Evolutionary conservation across 2,888 invertebrate species (phyloP).

Genomic region (Drosophila nr. perissopoda): DNA sequence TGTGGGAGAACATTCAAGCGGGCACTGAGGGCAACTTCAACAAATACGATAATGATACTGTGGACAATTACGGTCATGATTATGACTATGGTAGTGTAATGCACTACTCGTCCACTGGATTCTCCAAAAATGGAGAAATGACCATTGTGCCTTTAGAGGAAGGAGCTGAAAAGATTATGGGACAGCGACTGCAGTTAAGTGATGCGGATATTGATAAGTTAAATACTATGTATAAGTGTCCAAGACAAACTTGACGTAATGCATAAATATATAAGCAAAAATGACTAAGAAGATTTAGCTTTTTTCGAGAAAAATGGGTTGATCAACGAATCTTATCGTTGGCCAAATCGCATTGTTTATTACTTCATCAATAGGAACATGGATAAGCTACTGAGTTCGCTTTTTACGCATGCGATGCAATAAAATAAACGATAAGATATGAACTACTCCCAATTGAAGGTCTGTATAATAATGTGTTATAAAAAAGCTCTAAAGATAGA

Average conservation of each 20-base stretch:
- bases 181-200: slow-evolving; percentile 74
- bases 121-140: slow-evolving; percentile 88
- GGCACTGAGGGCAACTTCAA: slow-evolving; percentile 89
- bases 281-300: background rate
- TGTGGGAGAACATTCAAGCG: slow-evolving; percentile 84
- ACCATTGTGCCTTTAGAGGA: slow-evolving; percentile 87
- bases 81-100: slow-evolving; percentile 93
- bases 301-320: slow-evolving; percentile 86
- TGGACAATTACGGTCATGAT: slow-evolving; percentile 88
- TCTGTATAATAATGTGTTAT: background rate
- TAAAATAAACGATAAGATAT: slow-evolving; percentile 21
- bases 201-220: slow-evolving; percentile 77
- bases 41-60: slow-evolving; percentile 86
- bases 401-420: background rate
- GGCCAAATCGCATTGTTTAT: slow-evolving; percentile 86
- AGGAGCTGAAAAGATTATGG: slow-evolving; percentile 59
- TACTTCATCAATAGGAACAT: slow-evolving; percentile 83
- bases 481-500: slow-evolving; percentile 48
- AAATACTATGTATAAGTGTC: slow-evolving; percentile 81
- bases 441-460: slow-evolving; percentile 1
- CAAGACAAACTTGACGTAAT: slow-evolving; percentile 12
- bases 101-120: slow-evolving; percentile 91
- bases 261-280: background rate
- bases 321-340: slow-evolving; percentile 86
- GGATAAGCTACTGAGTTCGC: too few species aligned